Percentiles rank a stretch among this genome's conserved stretches.
phyloP scores from a whole-genome alignment of 1,140 invertebrate species.

The Bombus huntii region DNA sequence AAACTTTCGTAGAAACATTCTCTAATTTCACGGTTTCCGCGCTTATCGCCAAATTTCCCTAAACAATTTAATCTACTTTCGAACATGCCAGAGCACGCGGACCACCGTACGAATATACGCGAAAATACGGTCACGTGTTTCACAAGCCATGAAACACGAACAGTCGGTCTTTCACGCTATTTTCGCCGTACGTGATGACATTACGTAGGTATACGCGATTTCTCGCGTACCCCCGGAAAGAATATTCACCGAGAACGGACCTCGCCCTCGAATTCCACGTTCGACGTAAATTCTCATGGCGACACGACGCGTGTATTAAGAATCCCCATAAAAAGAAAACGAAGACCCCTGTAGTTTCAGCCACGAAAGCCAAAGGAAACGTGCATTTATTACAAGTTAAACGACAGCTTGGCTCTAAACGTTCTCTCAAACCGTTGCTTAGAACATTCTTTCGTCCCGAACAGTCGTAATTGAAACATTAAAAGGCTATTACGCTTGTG shows the following conservation, averaged over 20 bases:
- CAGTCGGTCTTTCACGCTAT: constrained; percentile 4
- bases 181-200: constrained; percentile 23
- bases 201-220: constrained; percentile 22
- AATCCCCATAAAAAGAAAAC: not conserved
- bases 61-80: not conserved
- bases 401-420: not conserved
- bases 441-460: too few species aligned
- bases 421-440: not conserved
- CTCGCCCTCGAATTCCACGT: not conserved
- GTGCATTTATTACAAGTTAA: not conserved
- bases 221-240: constrained; percentile 2
- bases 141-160: not conserved
- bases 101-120: not conserved
- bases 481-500: constrained; percentile 12
- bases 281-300: not conserved
- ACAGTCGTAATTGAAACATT: constrained; percentile 31
- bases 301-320: not conserved
- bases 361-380: not conserved
- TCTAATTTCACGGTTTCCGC: not conserved
- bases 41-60: too few species aligned
- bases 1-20: too few species aligned
- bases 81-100: not conserved
- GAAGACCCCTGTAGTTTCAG: not conserved
- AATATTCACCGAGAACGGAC: constrained; percentile 3
- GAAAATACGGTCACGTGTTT: not conserved